Conservation (phyloP, 1,140 invertebrate genomes). For the Leptoteleia sp. region DNA sequence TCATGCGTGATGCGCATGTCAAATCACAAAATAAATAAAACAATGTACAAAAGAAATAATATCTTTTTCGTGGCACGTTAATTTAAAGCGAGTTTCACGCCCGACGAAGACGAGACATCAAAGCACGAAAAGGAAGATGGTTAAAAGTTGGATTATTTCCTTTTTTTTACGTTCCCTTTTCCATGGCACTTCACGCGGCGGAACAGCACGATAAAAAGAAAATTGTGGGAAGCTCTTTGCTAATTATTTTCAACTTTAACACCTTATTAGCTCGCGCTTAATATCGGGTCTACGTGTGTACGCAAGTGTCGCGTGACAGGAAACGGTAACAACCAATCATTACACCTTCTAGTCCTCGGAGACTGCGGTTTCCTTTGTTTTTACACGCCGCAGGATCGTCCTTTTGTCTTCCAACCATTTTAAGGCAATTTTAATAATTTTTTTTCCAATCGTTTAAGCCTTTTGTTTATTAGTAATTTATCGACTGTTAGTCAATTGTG, state of each 20-base stretch:
- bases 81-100: background rate
- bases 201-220: conserved; percentile 29
- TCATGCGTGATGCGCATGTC: too few relatives aligned
- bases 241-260: conserved; percentile 50
- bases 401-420: background rate
- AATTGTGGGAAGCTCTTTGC: conserved; percentile 35
- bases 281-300: conserved; percentile 15
- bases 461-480: too few relatives aligned
- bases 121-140: background rate
- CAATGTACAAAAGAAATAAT: background rate
- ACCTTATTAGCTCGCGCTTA: conserved; percentile 42
- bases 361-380: conserved; percentile 19
- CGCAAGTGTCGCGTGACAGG: conserved; percentile 44
- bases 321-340: conserved; percentile 45
- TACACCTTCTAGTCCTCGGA: conserved; percentile 15
- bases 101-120: background rate
- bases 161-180: background rate
- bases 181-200: background rate
- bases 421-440: background rate
- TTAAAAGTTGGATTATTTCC: background rate
- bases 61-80: conserved; percentile 10
- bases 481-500: too few relatives aligned
- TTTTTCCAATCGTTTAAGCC: background rate
- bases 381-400: conserved; percentile 5
- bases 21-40: background rate